phyloP scores from a whole-genome alignment of 37 sponge, comb jelly and placozoan species.

The Axinella damicornis region DNA sequence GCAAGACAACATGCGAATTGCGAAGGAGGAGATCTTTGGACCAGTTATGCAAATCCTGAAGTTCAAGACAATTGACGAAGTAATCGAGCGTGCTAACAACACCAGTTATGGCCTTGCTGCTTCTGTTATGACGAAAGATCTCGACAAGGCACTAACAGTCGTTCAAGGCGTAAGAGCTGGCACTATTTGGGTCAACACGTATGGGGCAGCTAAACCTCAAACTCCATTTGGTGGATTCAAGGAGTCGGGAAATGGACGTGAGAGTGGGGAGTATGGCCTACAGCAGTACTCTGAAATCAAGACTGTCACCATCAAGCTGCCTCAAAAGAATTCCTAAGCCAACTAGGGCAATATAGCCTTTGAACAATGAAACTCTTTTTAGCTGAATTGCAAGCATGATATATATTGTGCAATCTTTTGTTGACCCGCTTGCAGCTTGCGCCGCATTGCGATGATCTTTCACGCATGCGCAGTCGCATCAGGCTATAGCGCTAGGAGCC shows the following conservation, averaged over 20 bases:
- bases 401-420: too few species aligned
- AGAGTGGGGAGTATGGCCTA: constrained; percentile 97
- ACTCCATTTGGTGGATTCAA: constrained; percentile 97
- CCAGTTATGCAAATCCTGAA: constrained; percentile 99
- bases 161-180: constrained; percentile 90
- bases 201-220: constrained; percentile 69
- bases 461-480: too few species aligned
- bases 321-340: constrained; percentile 98
- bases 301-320: constrained; percentile 91
- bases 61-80: constrained; percentile 95
- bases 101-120: constrained; percentile 95
- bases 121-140: constrained; percentile 85
- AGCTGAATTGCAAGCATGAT: too few species aligned
- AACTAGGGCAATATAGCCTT: too few species aligned
- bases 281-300: constrained; percentile 97
- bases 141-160: constrained; percentile 85
- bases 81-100: constrained; percentile 94
- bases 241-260: constrained; percentile 93
- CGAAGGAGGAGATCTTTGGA: constrained; percentile 98
- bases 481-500: too few species aligned
- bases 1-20: constrained; percentile 93
- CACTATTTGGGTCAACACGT: constrained; percentile 93
- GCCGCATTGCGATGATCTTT: too few species aligned
- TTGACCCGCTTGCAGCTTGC: too few species aligned
- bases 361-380: too few species aligned